Evolutionary conservation across 1,140 invertebrate genomes (phyloP).

Genomic region (Hirudo medicinalis): DNA sequence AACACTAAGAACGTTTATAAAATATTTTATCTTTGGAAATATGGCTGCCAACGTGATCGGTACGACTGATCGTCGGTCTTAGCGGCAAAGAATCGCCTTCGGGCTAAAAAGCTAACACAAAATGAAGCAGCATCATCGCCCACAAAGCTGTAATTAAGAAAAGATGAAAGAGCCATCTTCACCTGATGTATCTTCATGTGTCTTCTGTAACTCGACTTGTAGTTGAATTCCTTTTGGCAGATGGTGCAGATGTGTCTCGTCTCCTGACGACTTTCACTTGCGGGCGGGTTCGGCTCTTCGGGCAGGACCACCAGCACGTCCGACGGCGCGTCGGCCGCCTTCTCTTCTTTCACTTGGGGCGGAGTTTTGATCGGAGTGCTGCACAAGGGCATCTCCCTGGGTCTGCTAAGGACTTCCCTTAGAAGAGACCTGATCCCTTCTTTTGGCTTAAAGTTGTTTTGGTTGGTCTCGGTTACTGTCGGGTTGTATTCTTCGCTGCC

Average conservation of each 20-base stretch:
- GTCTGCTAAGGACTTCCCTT: conserved; percentile 8
- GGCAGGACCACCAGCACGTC: conserved; percentile 1
- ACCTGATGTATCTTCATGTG: conserved; percentile 22
- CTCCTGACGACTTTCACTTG: neutral
- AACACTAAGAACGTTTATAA: no score
- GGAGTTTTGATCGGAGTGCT: neutral
- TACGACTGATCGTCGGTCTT: no score
- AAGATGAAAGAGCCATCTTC: no score
- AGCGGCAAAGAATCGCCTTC: no score
- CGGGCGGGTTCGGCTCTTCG: conserved; percentile 1
- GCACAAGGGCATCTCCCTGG: conserved; percentile 2
- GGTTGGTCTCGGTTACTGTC: neutral
- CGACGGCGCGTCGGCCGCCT: neutral
- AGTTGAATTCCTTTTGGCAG: conserved; percentile 19
- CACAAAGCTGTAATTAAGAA: no score
- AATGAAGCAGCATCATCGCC: no score
- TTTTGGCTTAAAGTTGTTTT: conserved; percentile 8
- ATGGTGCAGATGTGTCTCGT: conserved; percentile 18
- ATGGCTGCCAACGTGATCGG: no score
- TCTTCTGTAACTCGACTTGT: conserved; percentile 21
- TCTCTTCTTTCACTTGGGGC: neutral
- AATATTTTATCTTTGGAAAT: no score
- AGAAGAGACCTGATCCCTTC: conserved; percentile 14
- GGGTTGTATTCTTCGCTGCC: neutral
- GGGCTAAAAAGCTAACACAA: no score